These are phyloP conservation scores for Caenorhabditis sulstoni DNA, from an alignment of 2,888 invertebrate genomes.

Conservation along the genomic window DNA sequence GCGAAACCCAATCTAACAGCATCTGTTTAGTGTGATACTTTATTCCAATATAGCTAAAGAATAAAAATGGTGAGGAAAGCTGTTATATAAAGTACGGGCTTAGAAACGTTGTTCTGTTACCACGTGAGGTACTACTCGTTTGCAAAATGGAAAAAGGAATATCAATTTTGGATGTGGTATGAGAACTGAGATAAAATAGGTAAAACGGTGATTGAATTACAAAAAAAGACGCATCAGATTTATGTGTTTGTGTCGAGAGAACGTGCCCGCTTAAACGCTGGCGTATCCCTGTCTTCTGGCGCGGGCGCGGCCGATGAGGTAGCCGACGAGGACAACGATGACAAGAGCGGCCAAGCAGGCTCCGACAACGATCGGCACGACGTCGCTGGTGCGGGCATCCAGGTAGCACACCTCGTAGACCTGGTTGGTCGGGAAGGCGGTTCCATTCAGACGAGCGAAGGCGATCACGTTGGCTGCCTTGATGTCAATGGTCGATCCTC, in stretches of 20 bases:
- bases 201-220: constrained; percentile 1
- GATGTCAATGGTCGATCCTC: constrained; percentile 71
- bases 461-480: constrained; percentile 71
- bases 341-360: constrained; percentile 92
- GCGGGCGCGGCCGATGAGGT: constrained; percentile 90
- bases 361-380: constrained; percentile 97
- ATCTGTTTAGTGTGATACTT: too few species aligned
- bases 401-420: constrained; percentile 74
- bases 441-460: constrained; percentile 63
- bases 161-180: constrained; percentile 10
- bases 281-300: constrained; percentile 79
- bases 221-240: constrained; percentile 30
- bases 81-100: constrained; percentile 27
- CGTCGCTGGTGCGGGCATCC: constrained; percentile 84
- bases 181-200: constrained; percentile 44
- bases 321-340: constrained; percentile 92
- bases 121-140: constrained; percentile 58
- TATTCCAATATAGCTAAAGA: constrained; percentile 17
- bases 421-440: constrained; percentile 68
- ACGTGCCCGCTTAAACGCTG: constrained; percentile 70
- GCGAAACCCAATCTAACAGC: too few species aligned
- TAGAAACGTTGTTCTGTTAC: constrained; percentile 55
- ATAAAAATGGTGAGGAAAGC: background rate
- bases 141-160: constrained; percentile 49
- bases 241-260: background rate